Evolutionary conservation across 2,797 vertebrate species (phyloP).

Genomic region (Oceanodroma leucorhoa): DNA sequence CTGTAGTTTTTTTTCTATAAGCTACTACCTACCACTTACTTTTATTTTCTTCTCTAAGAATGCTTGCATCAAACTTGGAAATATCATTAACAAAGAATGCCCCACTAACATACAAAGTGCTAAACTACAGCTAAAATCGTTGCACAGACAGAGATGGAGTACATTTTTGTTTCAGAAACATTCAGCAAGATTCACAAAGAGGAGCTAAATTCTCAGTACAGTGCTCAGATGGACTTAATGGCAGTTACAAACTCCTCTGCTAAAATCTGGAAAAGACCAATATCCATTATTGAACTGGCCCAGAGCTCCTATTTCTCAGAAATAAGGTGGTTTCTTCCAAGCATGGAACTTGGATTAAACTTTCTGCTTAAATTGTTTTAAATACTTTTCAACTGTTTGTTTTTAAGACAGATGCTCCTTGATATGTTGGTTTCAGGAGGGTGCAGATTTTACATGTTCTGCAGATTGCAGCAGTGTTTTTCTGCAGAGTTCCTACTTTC

Average conservation of each 20-base stretch:
- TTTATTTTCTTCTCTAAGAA: neutral
- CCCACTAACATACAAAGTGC: neutral
- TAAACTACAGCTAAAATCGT: neutral
- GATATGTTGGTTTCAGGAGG: neutral
- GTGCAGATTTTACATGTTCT: neutral
- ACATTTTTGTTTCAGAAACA: constrained; percentile 4
- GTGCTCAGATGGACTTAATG: constrained; percentile 27
- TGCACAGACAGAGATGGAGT: neutral
- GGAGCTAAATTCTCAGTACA: constrained; percentile 12
- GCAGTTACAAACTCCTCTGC: neutral
- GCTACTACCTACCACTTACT: neutral
- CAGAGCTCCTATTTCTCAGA: constrained; percentile 57
- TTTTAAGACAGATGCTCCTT: constrained; percentile 42
- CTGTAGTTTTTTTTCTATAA: neutral
- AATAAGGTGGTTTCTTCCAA: constrained; percentile 46
- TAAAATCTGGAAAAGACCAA: constrained; percentile 37
- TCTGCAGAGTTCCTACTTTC: neutral
- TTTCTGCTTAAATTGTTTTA: constrained; percentile 27
- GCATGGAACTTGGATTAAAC: constrained; percentile 28
- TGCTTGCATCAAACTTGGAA: neutral
- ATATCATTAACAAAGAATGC: neutral
- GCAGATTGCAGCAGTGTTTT: neutral
- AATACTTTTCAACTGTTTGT: constrained; percentile 22
- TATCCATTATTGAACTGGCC: constrained; percentile 35
- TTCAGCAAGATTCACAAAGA: neutral